Conservation (phyloP, 1,140 invertebrate species). For the Conopomorpha cramerella region DNA sequence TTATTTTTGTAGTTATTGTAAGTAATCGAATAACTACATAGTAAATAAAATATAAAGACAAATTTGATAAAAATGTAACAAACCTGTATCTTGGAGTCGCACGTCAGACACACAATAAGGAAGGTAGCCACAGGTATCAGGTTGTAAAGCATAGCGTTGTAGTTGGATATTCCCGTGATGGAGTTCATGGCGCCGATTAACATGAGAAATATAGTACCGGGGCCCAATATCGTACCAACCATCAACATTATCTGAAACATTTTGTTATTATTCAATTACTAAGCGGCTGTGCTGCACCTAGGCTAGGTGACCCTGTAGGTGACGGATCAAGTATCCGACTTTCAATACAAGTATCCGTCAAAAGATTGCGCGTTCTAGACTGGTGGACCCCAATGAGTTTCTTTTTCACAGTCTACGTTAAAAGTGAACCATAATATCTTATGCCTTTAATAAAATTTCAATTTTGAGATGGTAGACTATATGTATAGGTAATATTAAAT, state of each 20-base stretch:
- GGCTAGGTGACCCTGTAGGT: no score
- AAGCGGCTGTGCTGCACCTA: no score
- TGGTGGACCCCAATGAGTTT: no score
- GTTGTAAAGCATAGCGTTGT: conserved; percentile 83
- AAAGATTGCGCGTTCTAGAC: no score
- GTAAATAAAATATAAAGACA: not conserved
- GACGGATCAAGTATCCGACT: no score
- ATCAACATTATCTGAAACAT: conserved; percentile 73
- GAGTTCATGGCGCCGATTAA: conserved; percentile 93
- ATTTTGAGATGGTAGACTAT: no score
- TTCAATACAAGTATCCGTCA: no score
- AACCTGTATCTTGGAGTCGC: conserved; percentile 88
- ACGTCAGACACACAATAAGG: conserved; percentile 89
- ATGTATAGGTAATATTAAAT: no score
- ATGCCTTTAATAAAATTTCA: no score
- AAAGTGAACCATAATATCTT: no score
- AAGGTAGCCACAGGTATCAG: conserved; percentile 82
- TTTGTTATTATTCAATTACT: no score
- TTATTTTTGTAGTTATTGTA: conserved; percentile 5
- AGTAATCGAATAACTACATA: conserved; percentile 2
- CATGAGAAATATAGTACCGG: conserved; percentile 93
- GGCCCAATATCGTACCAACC: conserved; percentile 86
- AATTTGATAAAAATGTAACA: conserved; percentile 8
- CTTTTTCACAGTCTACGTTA: no score
- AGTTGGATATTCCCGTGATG: conserved; percentile 84